phyloP scores from a whole-genome alignment of 2,113 vertebrate species.

The Aphyosemion australe region DNA sequence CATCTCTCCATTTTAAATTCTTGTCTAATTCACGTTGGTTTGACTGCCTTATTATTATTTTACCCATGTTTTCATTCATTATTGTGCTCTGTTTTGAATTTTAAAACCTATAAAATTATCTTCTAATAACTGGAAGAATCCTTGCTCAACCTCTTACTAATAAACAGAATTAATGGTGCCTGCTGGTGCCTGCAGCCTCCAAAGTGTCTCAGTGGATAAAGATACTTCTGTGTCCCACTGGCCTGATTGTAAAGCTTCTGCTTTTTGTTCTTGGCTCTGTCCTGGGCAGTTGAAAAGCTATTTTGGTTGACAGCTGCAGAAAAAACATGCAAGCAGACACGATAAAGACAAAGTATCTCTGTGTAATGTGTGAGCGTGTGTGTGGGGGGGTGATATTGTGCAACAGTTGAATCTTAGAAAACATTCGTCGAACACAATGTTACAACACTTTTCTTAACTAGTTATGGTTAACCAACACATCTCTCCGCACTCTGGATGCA shows the following conservation, averaged over 20 bases:
- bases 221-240: conserved; percentile 2
- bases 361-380: conserved; percentile 5
- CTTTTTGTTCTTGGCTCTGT: conserved; percentile 21
- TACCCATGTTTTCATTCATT: background rate
- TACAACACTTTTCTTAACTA: conserved; percentile 39
- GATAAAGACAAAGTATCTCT: conserved; percentile 32
- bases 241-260: conserved; percentile 14
- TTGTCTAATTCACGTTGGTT: background rate
- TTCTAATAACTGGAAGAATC: background rate
- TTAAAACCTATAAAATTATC: background rate
- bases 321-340: conserved; percentile 23
- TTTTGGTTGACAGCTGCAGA: conserved; percentile 36
- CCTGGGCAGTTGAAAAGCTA: conserved; percentile 21
- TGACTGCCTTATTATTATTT: background rate
- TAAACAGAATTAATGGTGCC: background rate
- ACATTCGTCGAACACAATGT: conserved; percentile 41
- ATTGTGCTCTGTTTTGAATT: background rate
- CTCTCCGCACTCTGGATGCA: conserved; percentile 33
- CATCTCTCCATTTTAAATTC: background rate
- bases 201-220: conserved; percentile 5
- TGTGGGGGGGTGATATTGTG: conserved; percentile 18
- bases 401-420: conserved; percentile 48
- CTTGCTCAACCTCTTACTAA: background rate
- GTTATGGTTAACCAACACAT: conserved; percentile 44
- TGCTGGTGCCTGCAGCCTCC: conserved; percentile 6